Base-by-base conservation (phyloP, 1,140 invertebrate species). In the Dinoponera quadriceps region DNA sequence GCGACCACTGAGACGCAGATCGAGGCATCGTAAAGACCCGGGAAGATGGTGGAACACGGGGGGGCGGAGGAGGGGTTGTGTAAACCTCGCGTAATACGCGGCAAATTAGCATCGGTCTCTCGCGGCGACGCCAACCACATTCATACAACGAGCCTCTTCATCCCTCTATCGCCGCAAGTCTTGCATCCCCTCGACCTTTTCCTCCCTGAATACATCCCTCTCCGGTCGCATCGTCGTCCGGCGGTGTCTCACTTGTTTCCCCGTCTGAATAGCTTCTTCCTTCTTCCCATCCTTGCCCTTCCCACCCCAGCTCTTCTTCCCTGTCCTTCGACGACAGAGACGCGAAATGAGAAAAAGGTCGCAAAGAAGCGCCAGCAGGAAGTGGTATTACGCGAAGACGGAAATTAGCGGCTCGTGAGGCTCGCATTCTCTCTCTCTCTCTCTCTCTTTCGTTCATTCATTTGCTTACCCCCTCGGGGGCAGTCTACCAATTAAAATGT, bases 371-470 rank as follows among this genome's bases (percentile, higher is more conserved):
- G 62, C 38, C 38, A 11, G 62, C 62, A 33, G 66, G 48, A 86
- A 86, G 85, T 44, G 9, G 38, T 83, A 60, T 83, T 54, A 69
- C 72, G 77, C 83, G 86, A 90, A 75, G 66, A 82, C 78, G 81
- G 81, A 89, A 87, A 87, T 87, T 87, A 89, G 83, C 86, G 71
- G 62, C 74, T 77, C 77, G 65, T 77, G 51, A 65, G 69, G 55
- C 82, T 84, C 85, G 80, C 69, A 25, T 54, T 48, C 20, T 13
- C 48, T 81, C 78, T 82, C 78, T 85, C 59, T 82, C 27, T 63
- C 66, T 85, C 81, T 84, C 69, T 84, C 72, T 86, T 54, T 60
- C 78, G 74, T 51, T 81, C 22, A n/a, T 54, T 69, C 38, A 0
- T 69, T 62, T 16, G 20, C 72, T 44, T 44, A 14, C 49, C 66